A percentile compares a stretch with the other conserved stretches of the same genome.
Evolutionary conservation across 2,888 invertebrate species (phyloP).

Genomic region (Mechanitis mazaeus): DNA sequence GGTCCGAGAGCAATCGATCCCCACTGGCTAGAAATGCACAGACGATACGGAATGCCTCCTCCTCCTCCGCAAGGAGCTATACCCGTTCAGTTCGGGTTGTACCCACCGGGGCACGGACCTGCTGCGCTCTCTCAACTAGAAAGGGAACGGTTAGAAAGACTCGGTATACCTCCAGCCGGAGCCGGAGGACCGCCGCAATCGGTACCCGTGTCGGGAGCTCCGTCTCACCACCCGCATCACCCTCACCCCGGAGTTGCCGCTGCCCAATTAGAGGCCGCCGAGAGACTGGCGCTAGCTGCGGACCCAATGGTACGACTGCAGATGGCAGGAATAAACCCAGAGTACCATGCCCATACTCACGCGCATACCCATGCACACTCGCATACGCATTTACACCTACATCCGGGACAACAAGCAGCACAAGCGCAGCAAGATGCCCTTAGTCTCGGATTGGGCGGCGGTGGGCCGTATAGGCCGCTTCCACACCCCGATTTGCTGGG

Average conservation of each 20-base stretch:
- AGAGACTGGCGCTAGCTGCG: conserved; percentile 88
- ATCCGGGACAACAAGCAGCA: conserved; percentile 84
- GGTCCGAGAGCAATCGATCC: conserved; percentile 83
- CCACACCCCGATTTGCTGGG: conserved; percentile 87
- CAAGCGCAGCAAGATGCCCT: conserved; percentile 81
- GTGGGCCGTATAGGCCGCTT: conserved; percentile 79
- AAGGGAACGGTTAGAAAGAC: conserved; percentile 88
- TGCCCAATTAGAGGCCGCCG: conserved; percentile 84
- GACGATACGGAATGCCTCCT: conserved; percentile 82
- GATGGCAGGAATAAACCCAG: conserved; percentile 93
- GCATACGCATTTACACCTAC: conserved; percentile 89
- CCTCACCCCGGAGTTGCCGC: conserved; percentile 70
- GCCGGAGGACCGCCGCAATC: conserved; percentile 65
- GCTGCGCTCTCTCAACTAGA: conserved; percentile 87
- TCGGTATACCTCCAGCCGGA: conserved; percentile 84
- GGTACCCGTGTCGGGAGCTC: conserved; percentile 74
- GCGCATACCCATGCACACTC: conserved; percentile 95
- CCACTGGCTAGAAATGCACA: conserved; percentile 93
- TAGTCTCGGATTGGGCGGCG: conserved; percentile 55
- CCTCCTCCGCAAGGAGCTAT: conserved; percentile 80
- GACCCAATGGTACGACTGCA: conserved; percentile 95
- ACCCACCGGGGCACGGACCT: conserved; percentile 83
- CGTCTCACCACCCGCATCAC: conserved; percentile 77
- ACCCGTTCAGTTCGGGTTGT: conserved; percentile 83
- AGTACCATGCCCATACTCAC: conserved; percentile 95